Evolutionary conservation across 2,797 vertebrate species (phyloP).

Genomic region (Trichosurus vulpecula): DNA sequence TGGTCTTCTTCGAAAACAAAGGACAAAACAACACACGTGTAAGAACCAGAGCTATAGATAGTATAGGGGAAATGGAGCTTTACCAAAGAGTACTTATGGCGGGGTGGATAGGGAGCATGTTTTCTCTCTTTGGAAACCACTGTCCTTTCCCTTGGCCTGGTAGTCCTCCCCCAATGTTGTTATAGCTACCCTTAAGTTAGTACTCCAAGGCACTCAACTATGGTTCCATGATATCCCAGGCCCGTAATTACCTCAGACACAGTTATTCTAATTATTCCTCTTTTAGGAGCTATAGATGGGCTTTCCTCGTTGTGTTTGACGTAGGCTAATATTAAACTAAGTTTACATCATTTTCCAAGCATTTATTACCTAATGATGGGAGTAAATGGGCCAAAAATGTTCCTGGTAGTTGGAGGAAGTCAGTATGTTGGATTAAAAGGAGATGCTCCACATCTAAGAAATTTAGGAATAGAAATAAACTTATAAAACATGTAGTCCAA

Average conservation of each 20-base stretch:
- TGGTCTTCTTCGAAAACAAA: no score
- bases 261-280: not conserved
- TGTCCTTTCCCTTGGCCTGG: not conserved
- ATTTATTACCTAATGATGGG: not conserved
- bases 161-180: not conserved
- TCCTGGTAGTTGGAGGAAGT: not conserved
- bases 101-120: not conserved
- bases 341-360: not conserved
- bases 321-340: constrained; percentile 31
- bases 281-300: constrained; percentile 17
- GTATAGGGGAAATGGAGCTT: not conserved
- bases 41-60: not conserved
- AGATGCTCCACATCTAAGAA: not conserved
- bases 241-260: not conserved
- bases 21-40: no score
- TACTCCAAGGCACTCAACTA: not conserved
- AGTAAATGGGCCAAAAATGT: not conserved
- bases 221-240: not conserved
- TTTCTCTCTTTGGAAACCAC: not conserved
- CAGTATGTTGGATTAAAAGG: not conserved
- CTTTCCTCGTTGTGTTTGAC: constrained; percentile 5
- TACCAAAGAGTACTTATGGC: not conserved
- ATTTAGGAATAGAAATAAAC: not conserved
- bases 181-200: not conserved
- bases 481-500: not conserved